A percentile compares a stretch with the other conserved stretches of the same genome.
phyloP scores from a whole-genome alignment of 2,888 invertebrate species.

The Agriotes lineatus region DNA sequence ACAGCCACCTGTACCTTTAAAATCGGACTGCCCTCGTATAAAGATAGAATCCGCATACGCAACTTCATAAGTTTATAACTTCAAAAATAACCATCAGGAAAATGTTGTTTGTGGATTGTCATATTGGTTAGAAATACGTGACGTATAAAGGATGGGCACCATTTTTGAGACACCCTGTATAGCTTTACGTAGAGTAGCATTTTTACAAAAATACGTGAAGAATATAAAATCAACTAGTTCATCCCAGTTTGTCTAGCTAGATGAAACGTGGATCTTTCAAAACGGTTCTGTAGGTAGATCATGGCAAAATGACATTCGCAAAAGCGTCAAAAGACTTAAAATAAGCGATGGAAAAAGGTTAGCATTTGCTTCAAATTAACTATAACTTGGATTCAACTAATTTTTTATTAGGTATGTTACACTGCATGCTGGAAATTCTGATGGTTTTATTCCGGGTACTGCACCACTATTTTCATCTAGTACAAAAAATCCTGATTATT shows the following conservation, averaged over 20 bases:
- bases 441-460: background rate
- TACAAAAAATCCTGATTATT: background rate
- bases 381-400: background rate
- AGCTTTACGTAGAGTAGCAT: too few relatives aligned
- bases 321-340: background rate
- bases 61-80: too few relatives aligned
- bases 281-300: background rate
- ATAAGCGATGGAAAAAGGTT: conserved; percentile 2
- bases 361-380: background rate
- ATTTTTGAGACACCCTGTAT: too few relatives aligned
- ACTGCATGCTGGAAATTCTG: background rate
- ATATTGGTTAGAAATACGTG: too few relatives aligned
- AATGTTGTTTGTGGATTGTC: too few relatives aligned
- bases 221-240: too few relatives aligned
- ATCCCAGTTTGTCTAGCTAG: conserved; percentile 1
- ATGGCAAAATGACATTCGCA: background rate
- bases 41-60: too few relatives aligned
- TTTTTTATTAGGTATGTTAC: background rate
- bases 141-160: too few relatives aligned
- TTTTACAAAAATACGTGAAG: too few relatives aligned
- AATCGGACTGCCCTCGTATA: too few relatives aligned
- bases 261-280: conserved; percentile 11
- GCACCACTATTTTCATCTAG: background rate
- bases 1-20: too few relatives aligned
- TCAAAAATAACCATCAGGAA: too few relatives aligned